phyloP scores from a whole-genome alignment of 1,140 invertebrate species.

The Paralvinella palmiformis region DNA sequence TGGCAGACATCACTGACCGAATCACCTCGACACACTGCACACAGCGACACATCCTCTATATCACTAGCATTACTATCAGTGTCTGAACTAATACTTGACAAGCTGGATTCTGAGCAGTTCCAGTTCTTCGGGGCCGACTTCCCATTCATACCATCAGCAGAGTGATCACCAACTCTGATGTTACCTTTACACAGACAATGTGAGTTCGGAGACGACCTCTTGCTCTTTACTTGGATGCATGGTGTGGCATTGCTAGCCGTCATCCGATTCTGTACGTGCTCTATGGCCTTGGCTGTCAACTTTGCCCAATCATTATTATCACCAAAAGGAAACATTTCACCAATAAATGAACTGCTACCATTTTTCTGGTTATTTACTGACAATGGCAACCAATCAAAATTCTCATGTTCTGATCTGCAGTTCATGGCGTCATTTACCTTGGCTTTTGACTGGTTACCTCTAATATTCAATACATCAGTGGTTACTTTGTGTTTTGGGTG shows the following conservation, averaged over 20 bases:
- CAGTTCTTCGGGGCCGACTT: neutral
- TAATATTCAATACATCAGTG: neutral
- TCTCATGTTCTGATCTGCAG: neutral
- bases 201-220: neutral
- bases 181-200: no score
- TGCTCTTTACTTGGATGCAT: neutral
- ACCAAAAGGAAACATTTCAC: neutral
- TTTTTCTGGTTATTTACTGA: neutral
- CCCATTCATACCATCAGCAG: no score
- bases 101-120: neutral
- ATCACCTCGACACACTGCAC: no score
- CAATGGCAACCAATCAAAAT: neutral
- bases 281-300: neutral
- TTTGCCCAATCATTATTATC: neutral
- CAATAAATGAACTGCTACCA: neutral
- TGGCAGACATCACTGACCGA: no score
- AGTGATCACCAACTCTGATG: no score
- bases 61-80: constrained; percentile 4
- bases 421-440: neutral
- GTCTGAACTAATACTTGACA: constrained; percentile 15
- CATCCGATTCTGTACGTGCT: neutral
- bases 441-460: neutral
- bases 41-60: neutral
- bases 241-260: neutral
- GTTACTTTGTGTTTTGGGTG: neutral